phyloP scores from a whole-genome alignment of 2,797 vertebrate genomes.

The Gymnoscopelus microlampas region DNA sequence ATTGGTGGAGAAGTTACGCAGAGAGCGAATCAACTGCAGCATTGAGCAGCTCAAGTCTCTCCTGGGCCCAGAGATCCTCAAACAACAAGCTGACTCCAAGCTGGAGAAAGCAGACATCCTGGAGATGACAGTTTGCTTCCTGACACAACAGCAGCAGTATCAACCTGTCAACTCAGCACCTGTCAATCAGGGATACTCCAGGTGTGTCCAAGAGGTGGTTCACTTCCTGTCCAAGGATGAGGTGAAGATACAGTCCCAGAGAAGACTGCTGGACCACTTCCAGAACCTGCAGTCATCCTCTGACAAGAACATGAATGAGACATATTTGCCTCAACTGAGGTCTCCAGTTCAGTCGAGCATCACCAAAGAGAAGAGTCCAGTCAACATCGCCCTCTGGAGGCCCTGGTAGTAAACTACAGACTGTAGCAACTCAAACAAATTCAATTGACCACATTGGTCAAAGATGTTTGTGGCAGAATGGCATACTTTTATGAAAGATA shows the following conservation, averaged over 20 bases:
- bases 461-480: not conserved
- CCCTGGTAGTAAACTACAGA: conserved; percentile 57
- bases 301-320: conserved; percentile 45
- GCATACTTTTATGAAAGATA: too few species aligned
- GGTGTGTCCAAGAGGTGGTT: conserved; percentile 57
- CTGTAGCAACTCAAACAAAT: conserved; percentile 20
- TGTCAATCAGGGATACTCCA: conserved; percentile 59
- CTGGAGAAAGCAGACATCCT: conserved; percentile 85
- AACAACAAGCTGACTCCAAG: conserved; percentile 79
- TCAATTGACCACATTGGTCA: conserved; percentile 38
- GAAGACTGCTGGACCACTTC: conserved; percentile 57
- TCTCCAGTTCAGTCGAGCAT: conserved; percentile 42
- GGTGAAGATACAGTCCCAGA: conserved; percentile 44
- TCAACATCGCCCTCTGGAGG: conserved; percentile 57
- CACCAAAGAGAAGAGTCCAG: conserved; percentile 46
- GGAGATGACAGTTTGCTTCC: conserved; percentile 82
- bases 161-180: conserved; percentile 41
- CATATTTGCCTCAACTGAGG: conserved; percentile 46
- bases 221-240: conserved; percentile 65
- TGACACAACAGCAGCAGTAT: conserved; percentile 58
- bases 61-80: conserved; percentile 81
- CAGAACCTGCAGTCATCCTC: conserved; percentile 51
- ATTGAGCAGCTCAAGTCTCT: conserved; percentile 85
- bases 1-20: conserved; percentile 42
- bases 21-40: conserved; percentile 68